Base-by-base conservation (phyloP, 2,888 invertebrate species). In the Candidula unifasciata region DNA sequence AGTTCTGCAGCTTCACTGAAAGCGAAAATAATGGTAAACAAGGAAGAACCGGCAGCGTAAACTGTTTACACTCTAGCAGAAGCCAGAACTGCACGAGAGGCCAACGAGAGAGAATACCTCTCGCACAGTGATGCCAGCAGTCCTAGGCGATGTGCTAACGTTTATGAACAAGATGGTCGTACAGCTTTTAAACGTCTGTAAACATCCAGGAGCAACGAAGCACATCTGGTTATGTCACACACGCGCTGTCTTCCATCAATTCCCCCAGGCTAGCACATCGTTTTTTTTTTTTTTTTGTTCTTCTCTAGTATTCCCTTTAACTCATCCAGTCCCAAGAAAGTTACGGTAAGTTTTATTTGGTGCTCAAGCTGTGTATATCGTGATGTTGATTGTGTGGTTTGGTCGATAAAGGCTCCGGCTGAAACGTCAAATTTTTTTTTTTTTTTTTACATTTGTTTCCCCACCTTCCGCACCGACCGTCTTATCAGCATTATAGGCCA, bases 11-110 rank as follows among this genome's bases (percentile, higher is more conserved):
- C 33, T 57, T 54, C 78, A 52, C 76, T 30, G 82, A 76, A 82
- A 27, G 83, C n/a, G 83, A 83, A 77, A 83, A 83, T 83, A 83
- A 83, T 83, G 83, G 71, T 83, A 83, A 83, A 83, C 83, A 83
- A 37, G 54, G 8, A 52, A 27, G 18, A 37, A 60, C 16, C 77
- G 35, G 30, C 71, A 54, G 33, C 37, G 52, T 83, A 83, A 83
- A 83, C 71, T 57, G 83, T 83, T 83, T 83, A 83, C 44, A 5
- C 69, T 68, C 52, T 13, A 37, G 52, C 35, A 16, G 35, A 54
- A 57, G 35, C 54, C 80, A 81, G 80, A 71, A 33, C 80, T 44
- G 54, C 73, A 69, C 57, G 33, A 18, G n/a, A 54, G 68, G 24
- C 80, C 27, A 69, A 33, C 33, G 73, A n/a, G 71, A 69, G 57